Conservation (phyloP, 2,797 vertebrate genomes). For the Lagothrix lagotricha region DNA sequence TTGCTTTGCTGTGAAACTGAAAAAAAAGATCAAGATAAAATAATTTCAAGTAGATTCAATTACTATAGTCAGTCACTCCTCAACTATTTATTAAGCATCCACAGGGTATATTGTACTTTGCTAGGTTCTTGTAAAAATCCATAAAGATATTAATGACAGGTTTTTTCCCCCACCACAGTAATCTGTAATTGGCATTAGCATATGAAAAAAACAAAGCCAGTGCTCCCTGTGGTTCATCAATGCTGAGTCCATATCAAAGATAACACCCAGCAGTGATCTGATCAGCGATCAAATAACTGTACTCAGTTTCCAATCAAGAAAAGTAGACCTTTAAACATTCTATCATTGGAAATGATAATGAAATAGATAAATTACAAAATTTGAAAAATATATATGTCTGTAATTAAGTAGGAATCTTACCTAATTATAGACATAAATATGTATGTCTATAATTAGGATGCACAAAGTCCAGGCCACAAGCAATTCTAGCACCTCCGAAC, state of each 20-base stretch:
- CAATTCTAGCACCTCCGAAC: neutral
- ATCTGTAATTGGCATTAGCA: neutral
- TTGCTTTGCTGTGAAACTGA: conserved; percentile 48
- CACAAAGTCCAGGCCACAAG: neutral
- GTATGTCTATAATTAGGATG: neutral
- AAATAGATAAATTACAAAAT: neutral
- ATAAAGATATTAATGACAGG: conserved; percentile 46
- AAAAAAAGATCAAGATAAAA: conserved; percentile 63
- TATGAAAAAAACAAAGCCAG: neutral
- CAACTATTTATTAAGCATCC: conserved; percentile 61
- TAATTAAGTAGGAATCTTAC: neutral
- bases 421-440: neutral
- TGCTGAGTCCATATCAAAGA: neutral
- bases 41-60: conserved; percentile 61
- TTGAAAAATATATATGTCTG: neutral
- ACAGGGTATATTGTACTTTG: conserved; percentile 23
- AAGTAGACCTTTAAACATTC: neutral
- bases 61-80: conserved; percentile 44
- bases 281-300: neutral
- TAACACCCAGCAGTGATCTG: neutral
- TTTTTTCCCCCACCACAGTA: neutral
- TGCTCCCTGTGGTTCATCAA: neutral
- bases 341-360: neutral
- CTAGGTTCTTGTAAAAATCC: conserved; percentile 56
- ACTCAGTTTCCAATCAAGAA: neutral